A percentile compares a stretch with the other conserved stretches of the same genome.
phyloP scores from a whole-genome alignment of 1,140 invertebrate species.

The Bradysia coprophila region DNA sequence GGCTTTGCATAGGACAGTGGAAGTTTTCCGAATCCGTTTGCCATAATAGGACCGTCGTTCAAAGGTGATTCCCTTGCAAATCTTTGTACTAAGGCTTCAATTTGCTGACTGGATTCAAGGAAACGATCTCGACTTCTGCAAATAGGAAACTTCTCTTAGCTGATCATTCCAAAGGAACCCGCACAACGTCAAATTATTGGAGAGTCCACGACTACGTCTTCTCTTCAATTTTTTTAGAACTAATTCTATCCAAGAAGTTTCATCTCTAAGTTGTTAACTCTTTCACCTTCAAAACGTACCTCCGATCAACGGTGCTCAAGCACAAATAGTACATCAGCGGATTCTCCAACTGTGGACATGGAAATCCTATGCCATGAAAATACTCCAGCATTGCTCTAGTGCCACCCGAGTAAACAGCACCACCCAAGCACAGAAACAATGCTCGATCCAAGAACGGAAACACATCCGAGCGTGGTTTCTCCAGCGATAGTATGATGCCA shows the following conservation, averaged over 20 bases:
- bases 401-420: conserved; percentile 78
- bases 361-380: conserved; percentile 78
- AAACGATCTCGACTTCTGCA: conserved; percentile 51
- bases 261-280: neutral
- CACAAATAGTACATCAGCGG: conserved; percentile 89
- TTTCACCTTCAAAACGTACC: conserved; percentile 28
- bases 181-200: neutral
- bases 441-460: conserved; percentile 70
- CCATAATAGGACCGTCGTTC: conserved; percentile 23
- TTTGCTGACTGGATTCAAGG: conserved; percentile 82
- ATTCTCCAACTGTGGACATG: conserved; percentile 81
- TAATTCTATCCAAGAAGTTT: too few relatives aligned
- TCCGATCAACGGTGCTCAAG: conserved; percentile 75
- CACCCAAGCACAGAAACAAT: conserved; percentile 67
- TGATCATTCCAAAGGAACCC: too few relatives aligned
- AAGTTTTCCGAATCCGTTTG: conserved; percentile 41
- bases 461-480: conserved; percentile 83
- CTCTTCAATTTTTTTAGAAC: too few relatives aligned
- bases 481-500: conserved; percentile 76
- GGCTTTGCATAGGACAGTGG: conserved; percentile 56
- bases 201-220: neutral
- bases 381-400: conserved; percentile 81
- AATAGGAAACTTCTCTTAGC: neutral
- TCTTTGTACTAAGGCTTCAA: conserved; percentile 75
- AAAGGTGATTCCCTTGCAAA: conserved; percentile 58